Evolutionary conservation across 2,797 vertebrate genomes (phyloP).

Genomic region (Sebastes kiyomatsui): DNA sequence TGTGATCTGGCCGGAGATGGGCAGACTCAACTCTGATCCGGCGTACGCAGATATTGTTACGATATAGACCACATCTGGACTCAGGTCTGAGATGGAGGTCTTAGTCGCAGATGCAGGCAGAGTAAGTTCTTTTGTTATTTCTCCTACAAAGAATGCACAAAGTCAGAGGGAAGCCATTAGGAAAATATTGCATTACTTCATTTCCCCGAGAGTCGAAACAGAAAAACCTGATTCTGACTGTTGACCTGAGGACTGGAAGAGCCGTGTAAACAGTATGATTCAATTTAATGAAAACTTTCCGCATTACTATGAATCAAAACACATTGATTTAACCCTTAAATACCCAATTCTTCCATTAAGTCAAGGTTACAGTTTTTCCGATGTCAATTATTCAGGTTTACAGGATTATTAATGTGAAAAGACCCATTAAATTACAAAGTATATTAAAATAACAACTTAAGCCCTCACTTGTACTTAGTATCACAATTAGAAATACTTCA

Average conservation of each 20-base stretch:
- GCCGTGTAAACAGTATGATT: constrained; percentile 29
- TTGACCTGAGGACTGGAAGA: constrained; percentile 48
- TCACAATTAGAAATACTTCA: neutral
- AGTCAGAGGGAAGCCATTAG: constrained; percentile 65
- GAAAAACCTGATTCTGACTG: constrained; percentile 26
- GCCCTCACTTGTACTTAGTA: neutral
- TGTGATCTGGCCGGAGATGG: constrained; percentile 92
- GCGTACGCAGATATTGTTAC: constrained; percentile 89
- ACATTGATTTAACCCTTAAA: constrained; percentile 30
- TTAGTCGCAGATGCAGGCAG: constrained; percentile 87
- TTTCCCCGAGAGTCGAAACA: constrained; percentile 44
- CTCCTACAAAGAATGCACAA: constrained; percentile 82
- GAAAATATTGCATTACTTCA: constrained; percentile 63
- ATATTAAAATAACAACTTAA: neutral
- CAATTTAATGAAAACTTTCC: constrained; percentile 51
- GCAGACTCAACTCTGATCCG: constrained; percentile 88
- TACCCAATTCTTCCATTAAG: neutral
- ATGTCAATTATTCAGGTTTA: neutral
- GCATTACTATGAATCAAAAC: constrained; percentile 18
- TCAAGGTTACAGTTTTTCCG: neutral
- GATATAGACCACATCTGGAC: constrained; percentile 87
- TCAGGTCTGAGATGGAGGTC: constrained; percentile 89
- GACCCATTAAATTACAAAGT: neutral
- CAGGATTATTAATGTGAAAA: neutral
- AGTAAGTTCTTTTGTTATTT: constrained; percentile 87